Base-by-base conservation (phyloP, 1,140 invertebrate species). In the Lordiphosa collinella region DNA sequence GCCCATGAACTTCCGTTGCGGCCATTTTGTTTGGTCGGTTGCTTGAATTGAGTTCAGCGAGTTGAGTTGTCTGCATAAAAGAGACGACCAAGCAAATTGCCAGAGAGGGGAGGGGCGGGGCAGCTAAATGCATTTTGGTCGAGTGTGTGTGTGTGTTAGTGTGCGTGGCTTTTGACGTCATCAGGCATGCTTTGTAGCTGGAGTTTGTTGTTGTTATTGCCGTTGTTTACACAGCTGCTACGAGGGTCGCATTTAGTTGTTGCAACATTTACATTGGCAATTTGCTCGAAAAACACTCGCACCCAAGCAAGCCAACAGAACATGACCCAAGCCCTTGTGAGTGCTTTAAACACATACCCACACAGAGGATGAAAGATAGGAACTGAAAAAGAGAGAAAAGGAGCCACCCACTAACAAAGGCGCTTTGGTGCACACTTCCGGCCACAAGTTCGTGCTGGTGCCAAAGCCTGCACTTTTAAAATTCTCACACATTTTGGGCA, bases 241-340 rank as follows among this genome's bases (percentile, higher is more conserved):
- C 68, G 67, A 62, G 60, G 70, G 61, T 44, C 66, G 57, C 52
- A 76, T 82, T 80, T 80, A 67, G 72, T 47, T 64, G 47, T 70
- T 72, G 75, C 75, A 80, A 80, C 72, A 80, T 80, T 80, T 80
- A 80, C 71, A 82, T 67, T 82, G 76, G 66, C 71, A 82, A 80
- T 82, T 80, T 80, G 71, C 75, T 67, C 75, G 66, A 55, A 82
- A 61, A 67, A 59, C 66, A 75, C 76, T 73, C 72, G 54, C 54
- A 73, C 49, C 50, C 29, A 31, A 36, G 36, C 16, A 53, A 60
- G 50, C 32, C 61, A 56, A 18, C 18, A 18, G 18, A 18, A 18
- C 1, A 18, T 18, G 18, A 18, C 18, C 18, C 18, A 18, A 18
- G 76, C 82, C 76, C 76, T 80, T 71, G 71, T 59, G 61, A 62